Evolutionary conservation across 2,797 vertebrate genomes (phyloP), one percentile per base, ranked within the genome.

Genomic region (Channallabes apus): DNA sequence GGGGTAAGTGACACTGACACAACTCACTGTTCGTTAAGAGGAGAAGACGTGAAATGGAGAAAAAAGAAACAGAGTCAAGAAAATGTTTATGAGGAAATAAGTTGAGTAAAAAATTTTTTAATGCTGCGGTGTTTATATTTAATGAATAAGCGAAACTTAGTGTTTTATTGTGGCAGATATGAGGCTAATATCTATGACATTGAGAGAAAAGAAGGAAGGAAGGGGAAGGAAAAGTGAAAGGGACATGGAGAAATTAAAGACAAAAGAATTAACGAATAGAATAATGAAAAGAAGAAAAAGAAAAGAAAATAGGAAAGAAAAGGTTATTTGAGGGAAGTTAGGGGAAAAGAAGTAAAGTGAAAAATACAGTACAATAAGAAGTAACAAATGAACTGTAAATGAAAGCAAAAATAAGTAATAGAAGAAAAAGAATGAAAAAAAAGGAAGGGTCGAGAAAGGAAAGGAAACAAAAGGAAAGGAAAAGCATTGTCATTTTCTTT

Each of bases 21-120:
- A 67, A 27, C 35, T 22, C 29, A 58, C 61, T 75, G 84, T 80
- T 85, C 38, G 51, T 82, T 86, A 82, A 58, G 27, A 65, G 38
- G 41, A 86, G 64, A 18, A 62, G 32, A 79, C 8, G 32, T 12
- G 32, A 61, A 22, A 24, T 9, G 32, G 22, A 62, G 76, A 82
- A 82, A 75, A 12, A 61, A 22, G 46, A 46, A 84, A 82, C 61
- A 80, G 32, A 41, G 56, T 3, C 46, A 22, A 56, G 62, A 82
- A 56, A 15, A 81, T 68, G 62, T 54, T 68, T 68, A 68, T 32
- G 11, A 20, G 38, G 18, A 68, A 81, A 68, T 69, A 58, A 20
- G 51, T 22, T 22, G 51, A 35, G 11, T 3, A 24, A 62, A 67
- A 18, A 73, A 32, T 1, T 46, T 29, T 29, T 35, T 29, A 24